Percentiles rank a stretch among this genome's conserved stretches.
Evolutionary conservation across 2,797 vertebrate genomes (phyloP).

Genomic region (Odontamblyopus rebecca): DNA sequence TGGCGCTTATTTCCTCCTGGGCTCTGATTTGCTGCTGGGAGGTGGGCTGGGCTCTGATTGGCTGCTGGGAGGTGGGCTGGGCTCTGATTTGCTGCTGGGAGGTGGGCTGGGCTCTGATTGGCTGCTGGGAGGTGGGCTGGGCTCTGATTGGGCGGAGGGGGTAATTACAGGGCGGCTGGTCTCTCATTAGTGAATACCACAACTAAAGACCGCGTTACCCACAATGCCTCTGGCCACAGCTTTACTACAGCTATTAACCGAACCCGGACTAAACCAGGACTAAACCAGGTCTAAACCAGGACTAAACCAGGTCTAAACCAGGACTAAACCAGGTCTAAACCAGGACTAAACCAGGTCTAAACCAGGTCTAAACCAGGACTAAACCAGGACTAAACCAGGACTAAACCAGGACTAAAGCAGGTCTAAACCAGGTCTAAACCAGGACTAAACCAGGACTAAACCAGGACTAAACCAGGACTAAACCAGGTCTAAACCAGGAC

Average conservation of each 20-base stretch:
- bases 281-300: too few species aligned
- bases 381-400: background rate
- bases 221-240: background rate
- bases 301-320: background rate
- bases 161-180: background rate
- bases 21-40: background rate
- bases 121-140: background rate
- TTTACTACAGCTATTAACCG: background rate
- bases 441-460: too few species aligned
- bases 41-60: background rate
- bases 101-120: too few species aligned
- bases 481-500: background rate
- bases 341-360: too few species aligned
- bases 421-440: background rate
- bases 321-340: background rate
- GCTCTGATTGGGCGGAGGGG: background rate
- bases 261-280: background rate
- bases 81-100: background rate
- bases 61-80: background rate
- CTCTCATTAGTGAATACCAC: constrained; percentile 2
- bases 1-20: background rate
- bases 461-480: too few species aligned
- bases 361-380: background rate
- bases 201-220: background rate
- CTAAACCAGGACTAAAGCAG: background rate